A percentile compares a stretch with the other conserved stretches of the same genome.
phyloP scores from a whole-genome alignment of 2,888 invertebrate species.

The Sarcophaga variegata region DNA sequence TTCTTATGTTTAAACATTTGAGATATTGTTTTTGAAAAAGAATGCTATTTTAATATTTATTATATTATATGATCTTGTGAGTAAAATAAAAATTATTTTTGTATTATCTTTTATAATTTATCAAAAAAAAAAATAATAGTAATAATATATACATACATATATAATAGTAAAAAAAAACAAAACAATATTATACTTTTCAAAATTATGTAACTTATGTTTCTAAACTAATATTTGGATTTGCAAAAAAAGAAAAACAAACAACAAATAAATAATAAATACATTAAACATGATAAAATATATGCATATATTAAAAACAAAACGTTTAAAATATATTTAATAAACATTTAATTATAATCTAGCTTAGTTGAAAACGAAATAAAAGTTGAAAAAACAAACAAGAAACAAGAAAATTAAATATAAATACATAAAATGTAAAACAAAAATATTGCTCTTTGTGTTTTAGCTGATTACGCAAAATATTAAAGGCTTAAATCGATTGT shows the following conservation, averaged over 20 bases:
- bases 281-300: constrained; percentile 28
- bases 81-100: constrained; percentile 33
- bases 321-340: constrained; percentile 47
- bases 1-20: background rate
- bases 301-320: constrained; percentile 24
- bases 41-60: constrained; percentile 17
- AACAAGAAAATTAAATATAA: background rate
- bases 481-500: no score
- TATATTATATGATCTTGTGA: constrained; percentile 12
- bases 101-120: background rate
- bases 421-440: constrained; percentile 47
- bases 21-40: background rate
- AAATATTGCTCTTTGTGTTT: background rate
- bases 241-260: background rate
- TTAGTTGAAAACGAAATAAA: constrained; percentile 61
- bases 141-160: no score
- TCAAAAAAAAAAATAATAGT: background rate
- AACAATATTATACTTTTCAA: constrained; percentile 5
- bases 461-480: no score
- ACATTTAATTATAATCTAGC: constrained; percentile 53
- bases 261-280: background rate
- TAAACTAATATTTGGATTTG: constrained; percentile 38
- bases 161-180: no score
- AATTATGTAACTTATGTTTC: constrained; percentile 19
- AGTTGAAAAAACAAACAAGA: constrained; percentile 27